Percentiles rank a stretch among this genome's conserved stretches.
Conservation (phyloP, 1,140 invertebrate species). For the Protaetia brevitarsis region DNA sequence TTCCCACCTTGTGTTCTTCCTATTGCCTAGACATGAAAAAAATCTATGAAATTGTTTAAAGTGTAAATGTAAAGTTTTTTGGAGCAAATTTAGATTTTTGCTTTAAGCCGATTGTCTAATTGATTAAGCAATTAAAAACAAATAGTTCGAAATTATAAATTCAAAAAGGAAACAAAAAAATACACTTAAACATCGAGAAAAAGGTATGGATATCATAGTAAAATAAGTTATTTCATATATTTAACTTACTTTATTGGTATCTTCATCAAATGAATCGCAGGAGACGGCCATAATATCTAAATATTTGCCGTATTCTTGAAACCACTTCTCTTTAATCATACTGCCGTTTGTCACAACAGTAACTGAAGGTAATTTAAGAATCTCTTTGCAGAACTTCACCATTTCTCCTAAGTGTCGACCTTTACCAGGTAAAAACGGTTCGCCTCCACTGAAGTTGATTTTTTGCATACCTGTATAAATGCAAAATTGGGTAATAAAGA, state of each 20-base stretch:
- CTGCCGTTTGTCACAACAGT: slow-evolving; percentile 51
- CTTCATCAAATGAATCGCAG: slow-evolving; percentile 50
- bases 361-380: slow-evolving; percentile 46
- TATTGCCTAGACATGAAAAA: slow-evolving; percentile 35
- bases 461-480: slow-evolving; percentile 50
- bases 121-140: no score
- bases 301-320: slow-evolving; percentile 45
- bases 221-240: not conserved
- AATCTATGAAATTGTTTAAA: slow-evolving; percentile 24
- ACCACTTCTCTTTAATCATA: slow-evolving; percentile 48
- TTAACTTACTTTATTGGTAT: slow-evolving; percentile 44
- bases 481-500: no score
- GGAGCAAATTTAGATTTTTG: no score
- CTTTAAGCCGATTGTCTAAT: no score
- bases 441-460: slow-evolving; percentile 51
- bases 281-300: slow-evolving; percentile 51
- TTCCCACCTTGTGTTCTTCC: slow-evolving; percentile 47
- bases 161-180: no score
- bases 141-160: no score
- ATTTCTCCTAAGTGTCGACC: slow-evolving; percentile 47
- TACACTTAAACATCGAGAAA: not conserved
- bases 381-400: slow-evolving; percentile 47
- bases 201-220: not conserved
- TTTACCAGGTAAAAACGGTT: slow-evolving; percentile 47
- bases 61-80: not conserved